Base-by-base conservation (phyloP, 2,113 vertebrate genomes). In the Delphinapterus leucas region DNA sequence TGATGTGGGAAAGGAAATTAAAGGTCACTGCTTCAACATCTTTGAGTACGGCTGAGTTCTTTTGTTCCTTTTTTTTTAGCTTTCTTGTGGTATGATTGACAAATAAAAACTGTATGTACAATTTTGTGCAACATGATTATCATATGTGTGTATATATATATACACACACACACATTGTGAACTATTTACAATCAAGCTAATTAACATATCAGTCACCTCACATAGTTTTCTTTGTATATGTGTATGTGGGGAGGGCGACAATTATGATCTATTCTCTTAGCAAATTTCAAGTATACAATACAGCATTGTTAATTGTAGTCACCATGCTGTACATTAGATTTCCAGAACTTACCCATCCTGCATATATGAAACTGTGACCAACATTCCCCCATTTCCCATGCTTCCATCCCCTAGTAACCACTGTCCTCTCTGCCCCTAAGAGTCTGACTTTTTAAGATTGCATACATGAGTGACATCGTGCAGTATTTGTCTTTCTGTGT, bases 161-260 rank as follows among this genome's bases (percentile, higher is more conserved):
- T 1, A 41, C 36, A 58, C 38, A 88, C 55, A 36, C 33, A 47
- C 25, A 80, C 38, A 36, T 10, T 83, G 53, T 83, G 53, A 61
- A 92, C 44, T 83, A 15, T 49, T 92, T 83, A 61, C 31, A 47
- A 18, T 49, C 53, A 83, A 83, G 31, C 55, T 49, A 83, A 47
- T 83, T 71, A 92, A 83, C 1, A 36, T 47, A 83, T 33, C 31
- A 15, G 61, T n/a, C 31, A 33, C 38, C 25, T 83, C 67, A 38
- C 26, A 68, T 79, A 80, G 55, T 63, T 26, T 55, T 55, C 55
- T 83, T 38, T 55, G 65, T n/a, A 23, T 36, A n/a, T 13, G 23
- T 17, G 23, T n/a, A 23, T 15, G 47, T 6, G 49, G 33, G 8
- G 17, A 71, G 12, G 10, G 12, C 36, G 8, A 36, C 8, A 49